These are phyloP conservation scores for Plectus sambesii DNA, from an alignment of 1,140 invertebrate genomes.

Conservation along the genomic window DNA sequence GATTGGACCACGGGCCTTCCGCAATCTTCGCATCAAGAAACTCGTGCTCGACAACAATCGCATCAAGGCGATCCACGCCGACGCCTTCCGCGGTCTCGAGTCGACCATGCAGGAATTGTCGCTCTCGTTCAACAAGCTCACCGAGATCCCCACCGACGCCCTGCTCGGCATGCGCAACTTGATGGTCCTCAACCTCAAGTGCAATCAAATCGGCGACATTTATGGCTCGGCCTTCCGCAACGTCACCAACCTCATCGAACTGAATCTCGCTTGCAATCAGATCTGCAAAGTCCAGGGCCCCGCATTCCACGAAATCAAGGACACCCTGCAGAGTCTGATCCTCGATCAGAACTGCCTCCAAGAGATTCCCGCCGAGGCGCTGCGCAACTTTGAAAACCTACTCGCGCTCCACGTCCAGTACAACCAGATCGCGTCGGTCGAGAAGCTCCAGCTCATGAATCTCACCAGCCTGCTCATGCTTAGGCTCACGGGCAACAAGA, in stretches of 20 bases:
- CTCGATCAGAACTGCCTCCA: constrained; percentile 41
- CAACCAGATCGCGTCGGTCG: constrained; percentile 38
- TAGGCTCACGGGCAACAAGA: constrained; percentile 39
- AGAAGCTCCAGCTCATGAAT: constrained; percentile 28
- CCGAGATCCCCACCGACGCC: constrained; percentile 30
- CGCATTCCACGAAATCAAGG: constrained; percentile 34
- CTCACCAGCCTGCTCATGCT: constrained; percentile 38
- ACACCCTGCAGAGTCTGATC: constrained; percentile 39
- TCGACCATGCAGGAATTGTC: constrained; percentile 38
- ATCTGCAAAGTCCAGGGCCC: constrained; percentile 33
- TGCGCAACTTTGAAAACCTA: constrained; percentile 35
- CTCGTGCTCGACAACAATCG: constrained; percentile 44
- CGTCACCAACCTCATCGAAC: constrained; percentile 37
- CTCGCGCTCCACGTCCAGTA: constrained; percentile 44
- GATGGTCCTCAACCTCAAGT: constrained; percentile 29
- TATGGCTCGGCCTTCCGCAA: constrained; percentile 29
- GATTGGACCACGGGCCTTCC: constrained; percentile 41
- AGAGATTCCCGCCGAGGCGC: constrained; percentile 29
- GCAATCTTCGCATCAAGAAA: constrained; percentile 41
- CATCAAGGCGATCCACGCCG: constrained; percentile 34
- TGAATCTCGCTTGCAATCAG: constrained; percentile 44
- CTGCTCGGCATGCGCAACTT: constrained; percentile 33
- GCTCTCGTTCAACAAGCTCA: constrained; percentile 32
- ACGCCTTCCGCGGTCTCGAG: constrained; percentile 41
- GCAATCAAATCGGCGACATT: constrained; percentile 39